These are phyloP conservation scores for Megastigmus dorsalis DNA, from an alignment of 2,888 invertebrate genomes.

Conservation along the genomic window DNA sequence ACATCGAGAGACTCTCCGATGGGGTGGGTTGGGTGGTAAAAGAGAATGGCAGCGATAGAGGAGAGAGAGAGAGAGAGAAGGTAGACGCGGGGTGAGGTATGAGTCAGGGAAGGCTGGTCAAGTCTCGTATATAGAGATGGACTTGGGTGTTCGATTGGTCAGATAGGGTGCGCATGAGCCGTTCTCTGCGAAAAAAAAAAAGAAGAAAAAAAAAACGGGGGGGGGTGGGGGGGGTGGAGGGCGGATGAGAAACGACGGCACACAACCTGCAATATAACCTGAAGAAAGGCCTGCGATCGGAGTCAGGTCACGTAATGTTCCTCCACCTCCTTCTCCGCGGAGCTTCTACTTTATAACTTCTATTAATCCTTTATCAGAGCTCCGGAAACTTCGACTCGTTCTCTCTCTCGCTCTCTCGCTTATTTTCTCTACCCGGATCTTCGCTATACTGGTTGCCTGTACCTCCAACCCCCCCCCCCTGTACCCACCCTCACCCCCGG, in stretches of 20 bases:
- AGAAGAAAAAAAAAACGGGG: too few species aligned
- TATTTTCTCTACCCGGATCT: not conserved
- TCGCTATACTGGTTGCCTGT: too few species aligned
- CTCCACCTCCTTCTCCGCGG: conserved; percentile 67
- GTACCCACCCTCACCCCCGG: too few species aligned
- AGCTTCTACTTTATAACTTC: conserved; percentile 75
- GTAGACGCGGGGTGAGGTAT: not conserved
- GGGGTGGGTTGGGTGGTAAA: not conserved
- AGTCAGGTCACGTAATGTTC: conserved; percentile 75
- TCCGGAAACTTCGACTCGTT: conserved; percentile 60
- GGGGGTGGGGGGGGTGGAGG: conserved; percentile 71
- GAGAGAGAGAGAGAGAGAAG: too few species aligned
- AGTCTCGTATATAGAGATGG: conserved; percentile 55
- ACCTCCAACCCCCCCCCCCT: too few species aligned
- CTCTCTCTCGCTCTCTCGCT: not conserved
- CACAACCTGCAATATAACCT: conserved; percentile 73
- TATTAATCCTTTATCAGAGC: conserved; percentile 73
- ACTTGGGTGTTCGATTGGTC: conserved; percentile 74
- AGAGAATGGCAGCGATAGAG: conserved; percentile 3
- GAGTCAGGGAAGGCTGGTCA: conserved; percentile 14
- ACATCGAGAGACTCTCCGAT: not conserved
- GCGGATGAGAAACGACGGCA: conserved; percentile 73
- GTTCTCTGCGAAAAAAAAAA: too few species aligned
- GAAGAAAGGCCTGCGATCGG: conserved; percentile 73
- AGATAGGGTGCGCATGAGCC: conserved; percentile 73